These are phyloP conservation scores for Turritopsis dohrnii DNA, from an alignment of 30 jellyfish, hydroid and myxozoan genomes.

Conservation along the genomic window DNA sequence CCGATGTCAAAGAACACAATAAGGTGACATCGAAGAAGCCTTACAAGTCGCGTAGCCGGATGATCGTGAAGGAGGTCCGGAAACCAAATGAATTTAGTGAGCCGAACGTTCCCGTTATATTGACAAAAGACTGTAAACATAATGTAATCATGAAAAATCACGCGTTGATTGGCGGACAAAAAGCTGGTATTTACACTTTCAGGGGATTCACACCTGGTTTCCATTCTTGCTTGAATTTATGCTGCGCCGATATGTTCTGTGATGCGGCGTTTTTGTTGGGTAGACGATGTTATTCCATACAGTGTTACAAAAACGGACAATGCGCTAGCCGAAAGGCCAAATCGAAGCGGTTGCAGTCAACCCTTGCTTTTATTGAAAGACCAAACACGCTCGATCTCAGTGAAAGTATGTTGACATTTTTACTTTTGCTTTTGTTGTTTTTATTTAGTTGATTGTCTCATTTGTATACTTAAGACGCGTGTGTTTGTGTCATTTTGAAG, in stretches of 20 bases:
- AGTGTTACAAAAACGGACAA: conserved; percentile 80
- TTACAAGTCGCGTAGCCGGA: background rate
- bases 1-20: background rate
- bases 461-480: too few species aligned
- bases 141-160: conserved; percentile 48
- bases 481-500: too few species aligned
- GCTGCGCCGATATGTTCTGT: conserved; percentile 93
- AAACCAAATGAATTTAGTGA: conserved; percentile 38
- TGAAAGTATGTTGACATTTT: conserved; percentile 55
- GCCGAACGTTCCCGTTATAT: conserved; percentile 76
- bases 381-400: conserved; percentile 66
- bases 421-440: background rate
- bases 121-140: conserved; percentile 68
- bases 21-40: background rate
- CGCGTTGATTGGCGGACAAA: conserved; percentile 88
- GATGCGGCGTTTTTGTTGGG: conserved; percentile 97
- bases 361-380: conserved; percentile 75
- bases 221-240: conserved; percentile 70
- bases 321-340: conserved; percentile 87
- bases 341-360: conserved; percentile 69
- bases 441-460: background rate
- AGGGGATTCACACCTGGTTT: conserved; percentile 93
- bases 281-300: conserved; percentile 89
- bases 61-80: background rate
- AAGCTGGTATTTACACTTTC: conserved; percentile 88